Conservation (phyloP, 2,888 invertebrate genomes). For the Mantis religiosa region DNA sequence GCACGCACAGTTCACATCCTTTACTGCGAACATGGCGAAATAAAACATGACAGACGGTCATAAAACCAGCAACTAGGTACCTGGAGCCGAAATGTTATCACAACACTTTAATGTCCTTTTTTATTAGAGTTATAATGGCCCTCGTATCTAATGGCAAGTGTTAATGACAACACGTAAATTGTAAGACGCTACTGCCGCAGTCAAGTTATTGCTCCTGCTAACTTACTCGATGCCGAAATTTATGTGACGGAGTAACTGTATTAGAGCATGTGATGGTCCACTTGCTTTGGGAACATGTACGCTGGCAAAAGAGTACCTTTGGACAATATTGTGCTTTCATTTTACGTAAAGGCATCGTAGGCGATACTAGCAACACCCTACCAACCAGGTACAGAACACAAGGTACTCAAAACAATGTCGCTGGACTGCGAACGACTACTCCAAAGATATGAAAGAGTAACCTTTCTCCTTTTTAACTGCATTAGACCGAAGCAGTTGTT, state of each 20-base stretch:
- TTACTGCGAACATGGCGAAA: background rate
- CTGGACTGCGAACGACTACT: no score
- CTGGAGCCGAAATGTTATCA: background rate
- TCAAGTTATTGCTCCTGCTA: background rate
- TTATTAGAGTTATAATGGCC: background rate
- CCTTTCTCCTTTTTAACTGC: no score
- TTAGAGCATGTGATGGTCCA: background rate
- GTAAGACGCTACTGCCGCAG: background rate
- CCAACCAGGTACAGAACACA: no score
- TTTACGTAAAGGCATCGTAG: no score
- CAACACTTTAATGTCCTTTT: background rate
- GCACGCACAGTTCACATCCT: background rate
- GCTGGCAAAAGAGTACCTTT: no score
- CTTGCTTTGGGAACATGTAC: no score
- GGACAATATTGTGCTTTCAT: no score
- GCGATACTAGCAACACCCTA: no score
- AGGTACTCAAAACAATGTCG: no score
- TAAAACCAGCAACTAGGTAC: background rate
- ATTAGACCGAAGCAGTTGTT: no score
- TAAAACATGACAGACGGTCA: background rate
- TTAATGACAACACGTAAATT: background rate
- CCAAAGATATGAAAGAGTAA: no score
- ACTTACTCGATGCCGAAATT: background rate
- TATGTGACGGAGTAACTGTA: background rate
- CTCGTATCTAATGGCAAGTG: background rate